Percentiles rank a stretch among this genome's conserved stretches.
Conservation (phyloP, 2,888 invertebrate genomes). For the Netelia virgata region DNA sequence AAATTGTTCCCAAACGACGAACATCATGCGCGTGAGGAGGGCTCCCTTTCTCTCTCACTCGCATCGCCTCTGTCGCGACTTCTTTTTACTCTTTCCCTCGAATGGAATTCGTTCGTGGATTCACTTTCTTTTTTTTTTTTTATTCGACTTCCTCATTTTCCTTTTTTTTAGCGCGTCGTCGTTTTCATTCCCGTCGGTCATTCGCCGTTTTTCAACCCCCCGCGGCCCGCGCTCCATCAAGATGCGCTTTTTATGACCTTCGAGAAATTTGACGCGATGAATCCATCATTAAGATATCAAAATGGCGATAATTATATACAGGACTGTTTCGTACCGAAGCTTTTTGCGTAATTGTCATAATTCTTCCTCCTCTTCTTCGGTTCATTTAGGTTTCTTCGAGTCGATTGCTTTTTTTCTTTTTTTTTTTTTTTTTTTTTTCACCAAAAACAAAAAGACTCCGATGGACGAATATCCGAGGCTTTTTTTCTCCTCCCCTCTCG, state of each 20-base stretch:
- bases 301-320: conserved; percentile 56
- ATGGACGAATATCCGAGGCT: not conserved
- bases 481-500: conserved; percentile 22
- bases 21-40: conserved; percentile 51
- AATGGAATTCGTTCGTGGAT: conserved; percentile 66
- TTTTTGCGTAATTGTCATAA: conserved; percentile 31
- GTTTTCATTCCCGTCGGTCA: not conserved
- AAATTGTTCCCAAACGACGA: conserved; percentile 71
- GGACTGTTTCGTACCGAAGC: conserved; percentile 6
- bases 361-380: conserved; percentile 8
- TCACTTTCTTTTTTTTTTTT: conserved; percentile 40
- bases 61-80: conserved; percentile 7
- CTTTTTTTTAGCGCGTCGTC: conserved; percentile 33
- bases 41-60: conserved; percentile 30
- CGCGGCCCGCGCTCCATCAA: not conserved
- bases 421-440: not conserved
- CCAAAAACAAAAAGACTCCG: not conserved
- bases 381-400: not conserved
- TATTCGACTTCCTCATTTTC: conserved; percentile 15
- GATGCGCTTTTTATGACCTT: conserved; percentile 53
- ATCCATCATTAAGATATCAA: conserved; percentile 64
- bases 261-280: conserved; percentile 51
- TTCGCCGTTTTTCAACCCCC: conserved; percentile 16
- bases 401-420: not conserved
- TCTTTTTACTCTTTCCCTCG: conserved; percentile 30